phyloP scores from a whole-genome alignment of 2,797 vertebrate genomes.

The Danio choprae region DNA sequence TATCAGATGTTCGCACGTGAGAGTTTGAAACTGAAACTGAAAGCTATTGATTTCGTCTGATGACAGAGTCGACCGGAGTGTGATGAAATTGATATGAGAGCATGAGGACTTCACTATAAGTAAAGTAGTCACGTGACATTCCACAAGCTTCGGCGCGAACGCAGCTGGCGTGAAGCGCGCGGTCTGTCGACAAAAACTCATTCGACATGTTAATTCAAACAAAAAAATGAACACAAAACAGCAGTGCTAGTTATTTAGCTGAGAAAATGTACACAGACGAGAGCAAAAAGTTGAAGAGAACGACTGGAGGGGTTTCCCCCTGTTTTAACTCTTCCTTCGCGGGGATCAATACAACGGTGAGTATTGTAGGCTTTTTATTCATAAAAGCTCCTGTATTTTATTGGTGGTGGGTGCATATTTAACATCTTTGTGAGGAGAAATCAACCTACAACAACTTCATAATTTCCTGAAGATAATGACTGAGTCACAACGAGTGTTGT shows the following conservation, averaged over 20 bases:
- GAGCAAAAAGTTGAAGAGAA: slow-evolving; percentile 1
- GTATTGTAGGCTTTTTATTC: not conserved
- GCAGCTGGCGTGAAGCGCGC: not conserved
- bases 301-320: not conserved
- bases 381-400: not conserved
- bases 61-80: slow-evolving; percentile 54
- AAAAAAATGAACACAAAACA: not conserved
- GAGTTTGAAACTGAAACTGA: slow-evolving; percentile 25
- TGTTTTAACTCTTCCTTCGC: not conserved
- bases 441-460: slow-evolving; percentile 34
- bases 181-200: not conserved
- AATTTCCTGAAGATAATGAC: not conserved
- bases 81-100: slow-evolving; percentile 48
- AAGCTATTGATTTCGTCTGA: slow-evolving; percentile 22
- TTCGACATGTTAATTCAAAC: not conserved
- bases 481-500: slow-evolving; percentile 34
- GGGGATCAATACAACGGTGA: not conserved
- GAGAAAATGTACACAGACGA: not conserved
- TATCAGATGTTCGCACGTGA: not conserved
- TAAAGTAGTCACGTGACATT: slow-evolving; percentile 61
- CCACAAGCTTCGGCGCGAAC: slow-evolving; percentile 22
- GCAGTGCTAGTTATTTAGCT: not conserved
- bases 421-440: not conserved
- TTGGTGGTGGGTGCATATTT: slow-evolving; percentile 25
- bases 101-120: slow-evolving; percentile 45